Evolutionary conservation across 2,113 vertebrate species (phyloP).

Genomic region (Elanoides forficatus): DNA sequence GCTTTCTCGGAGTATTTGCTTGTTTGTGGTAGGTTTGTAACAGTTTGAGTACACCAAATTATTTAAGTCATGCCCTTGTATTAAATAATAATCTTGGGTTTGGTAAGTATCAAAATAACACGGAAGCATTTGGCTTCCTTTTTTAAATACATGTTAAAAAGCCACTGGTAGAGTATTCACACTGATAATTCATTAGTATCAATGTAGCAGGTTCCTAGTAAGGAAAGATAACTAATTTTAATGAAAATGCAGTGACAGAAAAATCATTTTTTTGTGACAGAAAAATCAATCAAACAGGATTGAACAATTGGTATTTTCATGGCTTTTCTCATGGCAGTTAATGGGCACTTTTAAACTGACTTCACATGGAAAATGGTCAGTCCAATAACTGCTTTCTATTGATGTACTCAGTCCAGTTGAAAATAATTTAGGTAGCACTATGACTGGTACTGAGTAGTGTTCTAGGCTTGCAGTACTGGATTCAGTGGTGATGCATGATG

Average conservation of each 20-base stretch:
- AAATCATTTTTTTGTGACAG: slow-evolving; percentile 26
- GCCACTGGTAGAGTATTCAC: background rate
- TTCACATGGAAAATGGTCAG: background rate
- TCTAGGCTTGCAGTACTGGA: background rate
- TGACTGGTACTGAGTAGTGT: background rate
- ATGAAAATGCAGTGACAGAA: slow-evolving; percentile 27
- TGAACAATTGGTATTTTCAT: slow-evolving; percentile 19
- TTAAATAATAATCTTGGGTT: slow-evolving; percentile 37
- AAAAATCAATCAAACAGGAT: slow-evolving; percentile 46
- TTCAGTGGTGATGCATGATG: background rate
- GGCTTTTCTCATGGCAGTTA: slow-evolving; percentile 16
- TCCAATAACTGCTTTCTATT: background rate
- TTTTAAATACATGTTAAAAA: background rate
- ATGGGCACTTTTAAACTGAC: slow-evolving; percentile 5
- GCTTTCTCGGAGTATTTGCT: background rate
- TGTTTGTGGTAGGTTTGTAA: background rate
- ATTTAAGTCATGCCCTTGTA: background rate
- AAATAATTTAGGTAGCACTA: background rate
- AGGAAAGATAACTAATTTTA: background rate
- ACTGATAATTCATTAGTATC: background rate
- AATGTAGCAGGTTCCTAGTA: background rate
- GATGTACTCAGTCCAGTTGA: background rate
- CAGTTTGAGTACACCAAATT: background rate
- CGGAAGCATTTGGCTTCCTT: slow-evolving; percentile 13
- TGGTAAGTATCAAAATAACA: slow-evolving; percentile 27